These are phyloP conservation scores for Saccostrea cuccullata DNA, from an alignment of 1,140 invertebrate genomes.

Conservation along the genomic window DNA sequence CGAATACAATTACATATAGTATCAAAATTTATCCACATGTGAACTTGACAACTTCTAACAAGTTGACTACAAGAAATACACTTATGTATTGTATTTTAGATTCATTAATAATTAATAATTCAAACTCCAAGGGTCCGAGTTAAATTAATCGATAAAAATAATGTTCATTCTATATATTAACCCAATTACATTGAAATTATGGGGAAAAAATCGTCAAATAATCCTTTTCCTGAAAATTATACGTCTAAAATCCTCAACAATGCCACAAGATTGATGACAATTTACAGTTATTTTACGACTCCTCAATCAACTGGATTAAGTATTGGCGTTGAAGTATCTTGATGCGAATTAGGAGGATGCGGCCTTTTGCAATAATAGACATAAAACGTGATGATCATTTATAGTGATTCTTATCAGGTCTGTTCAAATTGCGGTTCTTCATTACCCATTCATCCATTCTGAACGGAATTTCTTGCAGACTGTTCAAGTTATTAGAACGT, in stretches of 20 bases:
- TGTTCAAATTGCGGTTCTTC: not conserved
- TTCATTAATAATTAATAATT: no score
- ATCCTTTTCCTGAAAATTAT: not conserved
- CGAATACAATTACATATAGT: no score
- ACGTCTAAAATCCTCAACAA: not conserved
- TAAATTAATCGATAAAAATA: not conserved
- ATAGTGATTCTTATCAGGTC: not conserved
- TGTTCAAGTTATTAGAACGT: not conserved
- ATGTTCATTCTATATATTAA: not conserved
- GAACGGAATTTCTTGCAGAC: not conserved
- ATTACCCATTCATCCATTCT: not conserved
- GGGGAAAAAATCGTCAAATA: not conserved
- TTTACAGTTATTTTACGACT: not conserved
- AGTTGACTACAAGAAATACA: no score
- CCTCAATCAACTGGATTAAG: not conserved
- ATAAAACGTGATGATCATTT: not conserved
- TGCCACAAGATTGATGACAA: not conserved
- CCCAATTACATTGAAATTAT: no score
- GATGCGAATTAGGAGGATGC: not conserved
- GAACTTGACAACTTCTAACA: no score
- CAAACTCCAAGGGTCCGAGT: no score
- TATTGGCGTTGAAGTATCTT: not conserved
- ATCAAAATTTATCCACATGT: no score
- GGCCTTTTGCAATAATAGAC: not conserved
- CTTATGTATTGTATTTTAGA: no score